Evolutionary conservation across 2,888 invertebrate species (phyloP).

Genomic region (Dynastes maya): DNA sequence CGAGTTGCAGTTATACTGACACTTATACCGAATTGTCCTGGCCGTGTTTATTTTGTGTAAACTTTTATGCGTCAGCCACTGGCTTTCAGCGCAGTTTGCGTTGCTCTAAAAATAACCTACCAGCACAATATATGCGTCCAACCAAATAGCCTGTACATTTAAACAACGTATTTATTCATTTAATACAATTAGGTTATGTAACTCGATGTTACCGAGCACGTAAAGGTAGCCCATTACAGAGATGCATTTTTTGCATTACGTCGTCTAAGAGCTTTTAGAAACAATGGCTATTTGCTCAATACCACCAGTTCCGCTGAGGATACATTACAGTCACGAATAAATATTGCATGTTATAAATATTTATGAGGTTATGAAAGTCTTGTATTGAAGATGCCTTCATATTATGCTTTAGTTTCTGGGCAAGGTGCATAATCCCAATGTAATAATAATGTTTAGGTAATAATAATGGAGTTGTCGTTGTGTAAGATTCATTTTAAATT

Average conservation of each 20-base stretch:
- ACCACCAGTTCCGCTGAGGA: not conserved
- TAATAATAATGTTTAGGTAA: not conserved
- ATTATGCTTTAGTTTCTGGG: not conserved
- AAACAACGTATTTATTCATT: not conserved
- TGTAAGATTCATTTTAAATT: not conserved
- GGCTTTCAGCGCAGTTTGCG: no score
- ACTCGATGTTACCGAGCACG: not conserved
- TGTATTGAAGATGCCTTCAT: not conserved
- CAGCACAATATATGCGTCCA: not conserved
- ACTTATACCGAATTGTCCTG: no score
- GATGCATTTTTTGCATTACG: not conserved
- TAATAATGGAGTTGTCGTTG: not conserved
- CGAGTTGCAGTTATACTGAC: no score
- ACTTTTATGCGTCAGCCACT: no score
- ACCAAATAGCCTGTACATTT: not conserved
- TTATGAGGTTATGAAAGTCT: not conserved
- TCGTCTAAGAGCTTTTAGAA: not conserved
- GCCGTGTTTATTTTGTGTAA: no score
- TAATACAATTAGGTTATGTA: no score
- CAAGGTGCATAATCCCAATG: not conserved
- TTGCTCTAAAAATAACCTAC: not conserved
- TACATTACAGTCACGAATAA: not conserved
- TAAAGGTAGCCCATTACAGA: not conserved
- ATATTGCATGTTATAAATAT: slow-evolving; percentile 1
- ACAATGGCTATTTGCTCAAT: not conserved